A percentile compares a stretch with the other conserved stretches of the same genome.
phyloP scores from a whole-genome alignment of 2,797 vertebrate species.

The Halcyon leucocephala region DNA sequence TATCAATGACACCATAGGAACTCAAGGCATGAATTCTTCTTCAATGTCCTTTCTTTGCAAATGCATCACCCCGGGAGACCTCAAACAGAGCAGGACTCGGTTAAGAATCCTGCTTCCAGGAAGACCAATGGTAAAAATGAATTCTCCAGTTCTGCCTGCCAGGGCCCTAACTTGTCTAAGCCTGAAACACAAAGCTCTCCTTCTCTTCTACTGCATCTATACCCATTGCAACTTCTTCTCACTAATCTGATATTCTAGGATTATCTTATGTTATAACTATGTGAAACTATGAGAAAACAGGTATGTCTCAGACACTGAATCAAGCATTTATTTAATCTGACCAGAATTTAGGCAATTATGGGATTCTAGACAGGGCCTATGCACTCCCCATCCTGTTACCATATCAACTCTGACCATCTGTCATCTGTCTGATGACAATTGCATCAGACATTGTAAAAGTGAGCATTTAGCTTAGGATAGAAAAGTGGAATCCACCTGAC shows the following conservation, averaged over 20 bases:
- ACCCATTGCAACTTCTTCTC: neutral
- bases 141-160: neutral
- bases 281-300: neutral
- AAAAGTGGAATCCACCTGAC: neutral
- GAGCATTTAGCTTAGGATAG: neutral
- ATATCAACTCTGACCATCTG: neutral
- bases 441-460: neutral
- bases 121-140: neutral
- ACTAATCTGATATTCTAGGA: neutral
- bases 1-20: neutral
- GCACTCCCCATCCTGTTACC: accelerated
- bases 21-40: neutral
- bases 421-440: neutral
- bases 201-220: neutral
- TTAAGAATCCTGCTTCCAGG: neutral
- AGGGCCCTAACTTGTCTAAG: neutral
- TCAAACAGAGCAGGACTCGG: neutral
- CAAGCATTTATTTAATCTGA: neutral
- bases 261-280: neutral
- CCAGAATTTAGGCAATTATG: neutral
- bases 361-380: neutral
- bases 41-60: neutral
- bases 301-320: neutral
- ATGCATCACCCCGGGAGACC: neutral
- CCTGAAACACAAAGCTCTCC: neutral